Evolutionary conservation across 2,888 invertebrate species (phyloP).

Genomic region (Xestia rhomboidea): DNA sequence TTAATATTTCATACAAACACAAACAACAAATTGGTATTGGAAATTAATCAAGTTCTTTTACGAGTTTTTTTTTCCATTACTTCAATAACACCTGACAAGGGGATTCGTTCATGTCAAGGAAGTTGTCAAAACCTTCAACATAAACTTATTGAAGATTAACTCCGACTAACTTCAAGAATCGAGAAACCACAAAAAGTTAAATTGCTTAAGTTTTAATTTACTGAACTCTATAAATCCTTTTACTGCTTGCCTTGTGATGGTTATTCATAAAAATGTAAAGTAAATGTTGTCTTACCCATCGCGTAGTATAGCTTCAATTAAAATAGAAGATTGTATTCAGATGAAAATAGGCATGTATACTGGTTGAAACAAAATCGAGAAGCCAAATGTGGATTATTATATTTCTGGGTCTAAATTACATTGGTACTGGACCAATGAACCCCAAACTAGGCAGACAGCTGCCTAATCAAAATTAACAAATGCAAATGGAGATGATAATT

Average conservation of each 20-base stretch:
- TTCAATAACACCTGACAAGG: constrained; percentile 37
- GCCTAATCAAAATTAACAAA: neutral
- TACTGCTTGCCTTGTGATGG: constrained; percentile 69
- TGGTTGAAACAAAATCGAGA: neutral
- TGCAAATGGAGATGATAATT: neutral
- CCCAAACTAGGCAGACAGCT: neutral
- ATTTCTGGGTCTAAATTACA: neutral
- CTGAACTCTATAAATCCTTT: constrained; percentile 73
- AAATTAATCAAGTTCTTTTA: neutral
- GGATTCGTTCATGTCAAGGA: constrained; percentile 53
- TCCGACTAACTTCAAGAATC: constrained; percentile 72
- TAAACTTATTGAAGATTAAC: constrained; percentile 74
- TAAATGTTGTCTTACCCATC: neutral
- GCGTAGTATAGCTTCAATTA: neutral
- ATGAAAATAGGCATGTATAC: neutral
- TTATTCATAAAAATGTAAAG: constrained; percentile 71
- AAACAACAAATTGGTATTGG: neutral
- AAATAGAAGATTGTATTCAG: neutral
- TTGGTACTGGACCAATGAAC: neutral
- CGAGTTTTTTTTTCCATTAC: neutral
- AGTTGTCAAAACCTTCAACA: constrained; percentile 54
- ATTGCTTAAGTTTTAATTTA: constrained; percentile 85
- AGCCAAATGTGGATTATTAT: neutral
- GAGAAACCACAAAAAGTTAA: constrained; percentile 84
- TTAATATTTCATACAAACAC: neutral